Base-by-base conservation (phyloP, 1,140 invertebrate genomes). In the Drosophila sp. region DNA sequence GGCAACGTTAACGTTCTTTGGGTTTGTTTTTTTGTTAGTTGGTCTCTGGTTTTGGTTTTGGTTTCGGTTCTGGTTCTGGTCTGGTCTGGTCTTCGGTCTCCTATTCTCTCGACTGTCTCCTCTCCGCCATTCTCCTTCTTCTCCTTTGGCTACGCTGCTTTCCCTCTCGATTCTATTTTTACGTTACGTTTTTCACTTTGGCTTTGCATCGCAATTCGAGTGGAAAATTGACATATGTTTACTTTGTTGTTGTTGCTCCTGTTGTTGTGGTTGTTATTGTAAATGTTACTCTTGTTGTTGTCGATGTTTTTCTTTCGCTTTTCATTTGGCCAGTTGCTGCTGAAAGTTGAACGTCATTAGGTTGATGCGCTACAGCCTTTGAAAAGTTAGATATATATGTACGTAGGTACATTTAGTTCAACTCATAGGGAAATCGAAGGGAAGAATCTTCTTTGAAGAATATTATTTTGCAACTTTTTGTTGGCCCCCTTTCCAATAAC, bases 171-270 rank as follows among this genome's bases (percentile, higher is more conserved):
- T 82, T 69, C 66, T 58, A 35, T 41, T 44, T 80, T 80, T 76
- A 56, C 65, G 67, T 67, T 83, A 87, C 83, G 79, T 83, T 86
- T 86, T 86, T 89, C 84, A 86, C 76, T 84, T 79, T 58, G 78
- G 80, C 84, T 87, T 87, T 87, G 84, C 80, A 87, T 89, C 84
- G 84, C 84, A 89, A 80, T 77, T 87, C 84, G 80, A 87, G 84
- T 84, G 84, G 84, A 87, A 87, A 87, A 89, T 87, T 87, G 84
- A 89, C 84, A 87, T 87, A 89, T 87, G 84, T 87, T 87, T 87
- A 89, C 84, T 87, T 80, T 89, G 84, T 78, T 89, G 69, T 70
- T 75, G n/a, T n/a, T n/a, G n/a, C n/a, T n/a, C n/a, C n/a, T n/a
- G n/a, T n/a, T n/a, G 40, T 60, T 58, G 60, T 71, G 65, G 57